These are phyloP conservation scores for Cryptophagus acutangulus DNA, from an alignment of 2,888 invertebrate species.

Conservation along the genomic window DNA sequence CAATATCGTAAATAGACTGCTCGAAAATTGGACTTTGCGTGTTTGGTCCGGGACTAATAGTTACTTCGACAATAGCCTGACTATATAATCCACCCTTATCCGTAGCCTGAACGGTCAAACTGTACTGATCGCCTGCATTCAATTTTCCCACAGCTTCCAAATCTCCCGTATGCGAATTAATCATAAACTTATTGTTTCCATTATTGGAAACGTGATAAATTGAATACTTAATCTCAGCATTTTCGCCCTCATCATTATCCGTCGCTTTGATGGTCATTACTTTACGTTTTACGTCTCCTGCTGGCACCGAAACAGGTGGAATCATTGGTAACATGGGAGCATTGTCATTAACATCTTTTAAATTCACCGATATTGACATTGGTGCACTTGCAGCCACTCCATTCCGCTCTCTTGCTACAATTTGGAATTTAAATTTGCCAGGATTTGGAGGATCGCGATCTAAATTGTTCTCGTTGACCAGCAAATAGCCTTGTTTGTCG, in stretches of 20 bases:
- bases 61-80: conserved; percentile 81
- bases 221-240: conserved; percentile 75
- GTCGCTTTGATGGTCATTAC: conserved; percentile 59
- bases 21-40: conserved; percentile 77
- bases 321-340: conserved; percentile 75
- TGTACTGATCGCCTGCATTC: conserved; percentile 83
- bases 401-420: conserved; percentile 76
- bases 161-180: conserved; percentile 73
- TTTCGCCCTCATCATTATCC: conserved; percentile 81
- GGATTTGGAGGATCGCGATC: conserved; percentile 85
- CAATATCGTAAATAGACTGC: conserved; percentile 77
- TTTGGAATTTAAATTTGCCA: conserved; percentile 80
- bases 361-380: conserved; percentile 67
- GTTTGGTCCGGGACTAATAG: conserved; percentile 78
- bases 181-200: conserved; percentile 78
- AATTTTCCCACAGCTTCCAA: conserved; percentile 72
- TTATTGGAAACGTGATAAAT: conserved; percentile 90
- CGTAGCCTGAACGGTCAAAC: conserved; percentile 78
- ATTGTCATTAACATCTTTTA: conserved; percentile 83
- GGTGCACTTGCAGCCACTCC: conserved; percentile 80
- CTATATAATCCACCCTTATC: conserved; percentile 76
- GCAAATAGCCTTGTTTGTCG: conserved; percentile 64
- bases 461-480: conserved; percentile 77
- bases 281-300: conserved; percentile 41
- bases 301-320: conserved; percentile 72